These are phyloP conservation scores for Lucilia sericata DNA, from an alignment of 1,140 invertebrate species.

Conservation along the genomic window DNA sequence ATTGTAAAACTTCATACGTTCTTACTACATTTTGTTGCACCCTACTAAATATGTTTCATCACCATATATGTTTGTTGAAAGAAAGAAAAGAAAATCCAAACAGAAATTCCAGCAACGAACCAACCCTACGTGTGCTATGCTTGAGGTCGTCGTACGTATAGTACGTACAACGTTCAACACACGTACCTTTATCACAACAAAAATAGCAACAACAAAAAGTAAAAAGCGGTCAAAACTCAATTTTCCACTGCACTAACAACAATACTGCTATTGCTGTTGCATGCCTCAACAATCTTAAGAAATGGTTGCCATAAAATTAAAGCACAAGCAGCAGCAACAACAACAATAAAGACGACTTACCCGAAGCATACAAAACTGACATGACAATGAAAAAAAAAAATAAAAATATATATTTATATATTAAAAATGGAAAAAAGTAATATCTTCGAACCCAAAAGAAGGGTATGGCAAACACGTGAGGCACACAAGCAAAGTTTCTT, in stretches of 20 bases:
- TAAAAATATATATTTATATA: background rate
- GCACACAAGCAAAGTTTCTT: background rate
- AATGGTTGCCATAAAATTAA: background rate
- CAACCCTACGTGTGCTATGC: conserved; percentile 35
- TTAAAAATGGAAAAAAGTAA: background rate
- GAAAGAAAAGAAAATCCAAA: background rate
- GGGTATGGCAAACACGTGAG: conserved; percentile 25
- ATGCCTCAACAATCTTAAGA: background rate
- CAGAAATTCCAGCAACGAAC: conserved; percentile 1
- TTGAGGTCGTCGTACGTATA: conserved; percentile 37
- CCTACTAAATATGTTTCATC: background rate
- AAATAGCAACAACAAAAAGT: background rate
- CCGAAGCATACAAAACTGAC: background rate
- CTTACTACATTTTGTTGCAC: background rate
- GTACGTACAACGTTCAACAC: background rate
- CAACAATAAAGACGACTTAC: background rate
- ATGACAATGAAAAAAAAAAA: background rate
- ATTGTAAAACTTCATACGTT: too few relatives aligned
- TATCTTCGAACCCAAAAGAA: background rate
- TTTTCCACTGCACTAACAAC: conserved; percentile 12
- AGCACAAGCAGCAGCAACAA: background rate
- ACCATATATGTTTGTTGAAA: background rate
- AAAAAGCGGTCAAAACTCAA: conserved; percentile 15
- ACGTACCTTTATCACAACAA: background rate
- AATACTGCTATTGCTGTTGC: background rate